These are phyloP conservation scores for Monoplex corrugatus DNA, from an alignment of 2,888 invertebrate genomes.

Conservation along the genomic window DNA sequence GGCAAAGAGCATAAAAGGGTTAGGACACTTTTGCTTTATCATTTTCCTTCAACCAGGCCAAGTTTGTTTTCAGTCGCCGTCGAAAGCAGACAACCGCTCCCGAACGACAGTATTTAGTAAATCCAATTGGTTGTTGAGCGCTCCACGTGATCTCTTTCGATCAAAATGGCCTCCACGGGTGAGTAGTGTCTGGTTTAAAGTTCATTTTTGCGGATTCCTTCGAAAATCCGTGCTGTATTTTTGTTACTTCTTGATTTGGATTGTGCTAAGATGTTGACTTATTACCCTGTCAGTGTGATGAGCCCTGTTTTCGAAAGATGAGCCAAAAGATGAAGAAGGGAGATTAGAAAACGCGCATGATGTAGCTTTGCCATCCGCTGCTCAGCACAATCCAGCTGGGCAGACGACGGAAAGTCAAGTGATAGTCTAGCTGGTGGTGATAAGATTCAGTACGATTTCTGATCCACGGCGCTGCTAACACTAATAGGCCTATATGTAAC, in stretches of 20 bases:
- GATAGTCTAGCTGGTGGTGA: no score
- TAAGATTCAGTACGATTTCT: no score
- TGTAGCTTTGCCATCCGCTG: not conserved
- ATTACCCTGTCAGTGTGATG: no score
- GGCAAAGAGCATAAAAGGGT: not conserved
- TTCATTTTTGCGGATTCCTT: not conserved
- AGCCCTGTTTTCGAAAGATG: not conserved
- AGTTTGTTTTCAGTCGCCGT: not conserved
- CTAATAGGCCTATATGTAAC: no score
- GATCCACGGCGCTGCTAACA: no score
- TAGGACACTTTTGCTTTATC: not conserved
- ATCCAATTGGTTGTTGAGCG: not conserved
- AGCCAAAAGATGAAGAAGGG: not conserved
- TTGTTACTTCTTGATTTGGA: not conserved
- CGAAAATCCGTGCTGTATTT: not conserved
- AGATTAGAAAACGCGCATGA: not conserved
- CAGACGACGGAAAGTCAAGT: no score
- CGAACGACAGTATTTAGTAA: not conserved
- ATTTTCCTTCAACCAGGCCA: not conserved
- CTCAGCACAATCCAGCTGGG: not conserved
- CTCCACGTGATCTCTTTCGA: not conserved
- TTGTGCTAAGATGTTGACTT: not conserved
- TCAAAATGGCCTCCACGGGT: conserved; percentile 35
- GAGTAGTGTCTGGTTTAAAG: not conserved
- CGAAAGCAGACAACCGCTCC: not conserved